Evolutionary conservation across 2,888 invertebrate genomes (phyloP).

Genomic region (Girardia tigrina): DNA sequence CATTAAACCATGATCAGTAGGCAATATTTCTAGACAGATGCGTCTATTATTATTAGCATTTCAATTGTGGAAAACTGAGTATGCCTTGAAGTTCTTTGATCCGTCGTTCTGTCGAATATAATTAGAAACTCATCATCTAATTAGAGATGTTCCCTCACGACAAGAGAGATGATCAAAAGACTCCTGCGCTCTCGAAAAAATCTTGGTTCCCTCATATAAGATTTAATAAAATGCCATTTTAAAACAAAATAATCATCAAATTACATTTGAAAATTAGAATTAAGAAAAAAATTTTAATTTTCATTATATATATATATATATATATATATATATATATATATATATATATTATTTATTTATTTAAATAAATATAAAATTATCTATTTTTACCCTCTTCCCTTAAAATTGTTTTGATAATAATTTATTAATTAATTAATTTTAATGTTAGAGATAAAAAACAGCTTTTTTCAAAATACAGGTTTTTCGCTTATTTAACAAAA

Average conservation of each 20-base stretch:
- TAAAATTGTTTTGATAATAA: too few relatives aligned
- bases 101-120: neutral
- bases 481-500: too few relatives aligned
- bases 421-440: too few relatives aligned
- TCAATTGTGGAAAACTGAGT: neutral
- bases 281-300: too few relatives aligned
- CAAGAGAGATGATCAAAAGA: neutral
- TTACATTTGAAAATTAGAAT: neutral
- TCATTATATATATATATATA: too few relatives aligned
- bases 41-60: neutral
- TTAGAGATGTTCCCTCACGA: neutral
- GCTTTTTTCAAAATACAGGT: too few relatives aligned
- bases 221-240: neutral
- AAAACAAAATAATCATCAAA: neutral
- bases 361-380: too few relatives aligned
- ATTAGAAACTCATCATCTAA: neutral
- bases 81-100: neutral
- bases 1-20: neutral
- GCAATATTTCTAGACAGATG: neutral
- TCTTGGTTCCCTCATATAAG: neutral
- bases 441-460: too few relatives aligned
- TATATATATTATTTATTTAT: too few relatives aligned
- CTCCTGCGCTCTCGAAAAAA: neutral
- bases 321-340: too few relatives aligned
- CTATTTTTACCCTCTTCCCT: too few relatives aligned